Evolutionary conservation across 2,888 invertebrate species (phyloP).

Genomic region (Parnassius mnemosyne): DNA sequence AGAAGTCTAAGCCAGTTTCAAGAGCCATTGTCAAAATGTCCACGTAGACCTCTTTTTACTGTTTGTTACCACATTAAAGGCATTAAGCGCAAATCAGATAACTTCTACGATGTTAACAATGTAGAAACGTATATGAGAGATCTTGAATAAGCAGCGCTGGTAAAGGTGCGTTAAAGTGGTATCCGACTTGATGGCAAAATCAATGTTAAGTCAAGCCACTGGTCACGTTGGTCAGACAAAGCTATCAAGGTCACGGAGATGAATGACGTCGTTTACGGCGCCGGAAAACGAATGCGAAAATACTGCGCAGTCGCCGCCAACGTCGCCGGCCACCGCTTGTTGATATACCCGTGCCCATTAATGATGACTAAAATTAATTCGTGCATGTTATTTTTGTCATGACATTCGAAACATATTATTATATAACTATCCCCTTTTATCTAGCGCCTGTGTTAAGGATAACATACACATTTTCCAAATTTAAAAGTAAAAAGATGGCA

Average conservation of each 20-base stretch:
- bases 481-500: too few relatives aligned
- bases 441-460: too few relatives aligned
- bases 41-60: too few relatives aligned
- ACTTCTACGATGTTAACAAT: too few relatives aligned
- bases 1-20: too few relatives aligned
- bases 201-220: neutral
- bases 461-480: too few relatives aligned
- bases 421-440: too few relatives aligned
- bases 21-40: too few relatives aligned
- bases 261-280: slow-evolving; percentile 75
- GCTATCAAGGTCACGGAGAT: slow-evolving; percentile 42
- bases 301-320: slow-evolving; percentile 91
- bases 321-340: slow-evolving; percentile 85
- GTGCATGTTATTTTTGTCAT: slow-evolving; percentile 53
- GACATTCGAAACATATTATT: too few relatives aligned
- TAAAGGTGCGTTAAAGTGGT: neutral
- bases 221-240: neutral
- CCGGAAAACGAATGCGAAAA: slow-evolving; percentile 90
- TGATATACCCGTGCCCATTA: slow-evolving; percentile 70
- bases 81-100: too few relatives aligned
- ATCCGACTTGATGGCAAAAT: neutral
- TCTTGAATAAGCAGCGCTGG: neutral
- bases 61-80: too few relatives aligned
- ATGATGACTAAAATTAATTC: slow-evolving; percentile 59
- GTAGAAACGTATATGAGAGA: slow-evolving; percentile 4